A percentile compares a stretch with the other conserved stretches of the same genome.
Conservation (phyloP, 2,888 invertebrate genomes). For the Anoplius nigerrimus region DNA sequence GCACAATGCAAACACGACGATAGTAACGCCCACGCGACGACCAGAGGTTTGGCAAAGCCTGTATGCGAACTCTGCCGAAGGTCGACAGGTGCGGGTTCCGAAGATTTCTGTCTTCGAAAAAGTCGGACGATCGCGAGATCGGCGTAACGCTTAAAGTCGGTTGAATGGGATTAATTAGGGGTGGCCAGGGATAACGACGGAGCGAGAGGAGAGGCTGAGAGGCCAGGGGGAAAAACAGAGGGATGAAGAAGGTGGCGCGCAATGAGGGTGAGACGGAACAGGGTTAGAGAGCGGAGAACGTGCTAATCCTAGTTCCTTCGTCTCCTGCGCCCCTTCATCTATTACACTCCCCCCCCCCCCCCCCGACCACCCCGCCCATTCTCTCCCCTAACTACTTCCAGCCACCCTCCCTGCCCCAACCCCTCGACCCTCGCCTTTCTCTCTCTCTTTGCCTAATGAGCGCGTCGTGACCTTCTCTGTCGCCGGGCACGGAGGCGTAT, state of each 20-base stretch:
- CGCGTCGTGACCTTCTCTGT: slow-evolving; percentile 48
- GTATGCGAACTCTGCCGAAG: too few relatives aligned
- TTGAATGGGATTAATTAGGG: too few relatives aligned
- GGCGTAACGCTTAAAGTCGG: too few relatives aligned
- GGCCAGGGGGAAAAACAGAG: not conserved
- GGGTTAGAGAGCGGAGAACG: slow-evolving; percentile 15
- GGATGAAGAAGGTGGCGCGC: too few relatives aligned
- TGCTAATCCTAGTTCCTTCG: slow-evolving; percentile 27
- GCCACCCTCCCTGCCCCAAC: too few relatives aligned
- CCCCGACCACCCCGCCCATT: not conserved
- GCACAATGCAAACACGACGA: too few relatives aligned
- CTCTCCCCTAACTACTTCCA: slow-evolving; percentile 1
- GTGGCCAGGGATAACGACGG: too few relatives aligned
- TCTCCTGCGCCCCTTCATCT: not conserved
- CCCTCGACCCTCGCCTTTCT: not conserved
- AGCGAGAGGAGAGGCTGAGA: not conserved
- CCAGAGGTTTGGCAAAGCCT: too few relatives aligned
- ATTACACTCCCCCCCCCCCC: not conserved
- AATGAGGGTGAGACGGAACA: not conserved
- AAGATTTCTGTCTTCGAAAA: too few relatives aligned
- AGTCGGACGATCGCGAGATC: too few relatives aligned
- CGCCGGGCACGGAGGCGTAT: slow-evolving; percentile 45
- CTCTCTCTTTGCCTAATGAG: slow-evolving; percentile 50
- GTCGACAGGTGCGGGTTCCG: too few relatives aligned
- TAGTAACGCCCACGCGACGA: too few relatives aligned